A percentile compares a stretch with the other conserved stretches of the same genome.
These are phyloP conservation scores for Drosophila robusta DNA, from an alignment of 2,888 invertebrate species.

Conservation along the genomic window DNA sequence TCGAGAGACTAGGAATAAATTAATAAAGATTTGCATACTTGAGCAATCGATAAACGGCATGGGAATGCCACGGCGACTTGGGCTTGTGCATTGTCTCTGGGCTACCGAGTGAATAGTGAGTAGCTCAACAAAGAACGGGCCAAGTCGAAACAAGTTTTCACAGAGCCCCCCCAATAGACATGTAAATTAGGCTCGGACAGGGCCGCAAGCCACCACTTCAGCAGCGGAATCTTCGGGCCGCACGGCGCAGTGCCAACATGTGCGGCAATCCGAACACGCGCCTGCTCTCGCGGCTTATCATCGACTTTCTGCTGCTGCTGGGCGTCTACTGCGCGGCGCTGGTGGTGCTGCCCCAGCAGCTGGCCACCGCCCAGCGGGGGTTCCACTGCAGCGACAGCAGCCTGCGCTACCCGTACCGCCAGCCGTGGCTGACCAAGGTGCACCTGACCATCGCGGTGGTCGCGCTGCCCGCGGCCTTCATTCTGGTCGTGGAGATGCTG, in stretches of 20 bases:
- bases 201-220: slow-evolving; percentile 23
- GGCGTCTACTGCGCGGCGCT: slow-evolving; percentile 69
- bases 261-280: slow-evolving; percentile 80
- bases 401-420: slow-evolving; percentile 90
- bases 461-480: slow-evolving; percentile 69
- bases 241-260: slow-evolving; percentile 65
- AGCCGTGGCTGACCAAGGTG: slow-evolving; percentile 68
- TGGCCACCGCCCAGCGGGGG: slow-evolving; percentile 87
- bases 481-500: slow-evolving; percentile 76
- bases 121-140: slow-evolving; percentile 34
- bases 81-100: slow-evolving; percentile 30
- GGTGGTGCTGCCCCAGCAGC: slow-evolving; percentile 69
- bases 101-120: slow-evolving; percentile 12
- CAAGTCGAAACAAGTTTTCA: slow-evolving; percentile 46
- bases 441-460: slow-evolving; percentile 76
- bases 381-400: slow-evolving; percentile 98
- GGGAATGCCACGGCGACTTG: slow-evolving; percentile 35
- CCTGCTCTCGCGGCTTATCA: slow-evolving; percentile 74
- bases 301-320: slow-evolving; percentile 74
- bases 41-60: slow-evolving; percentile 51
- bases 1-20: slow-evolving; percentile 61
- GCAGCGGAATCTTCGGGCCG: slow-evolving; percentile 13
- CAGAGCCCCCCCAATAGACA: slow-evolving; percentile 22
- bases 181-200: slow-evolving; percentile 48
- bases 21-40: slow-evolving; percentile 68